Conservation (phyloP, 2,113 vertebrate species). For the Theristicus caerulescens region DNA sequence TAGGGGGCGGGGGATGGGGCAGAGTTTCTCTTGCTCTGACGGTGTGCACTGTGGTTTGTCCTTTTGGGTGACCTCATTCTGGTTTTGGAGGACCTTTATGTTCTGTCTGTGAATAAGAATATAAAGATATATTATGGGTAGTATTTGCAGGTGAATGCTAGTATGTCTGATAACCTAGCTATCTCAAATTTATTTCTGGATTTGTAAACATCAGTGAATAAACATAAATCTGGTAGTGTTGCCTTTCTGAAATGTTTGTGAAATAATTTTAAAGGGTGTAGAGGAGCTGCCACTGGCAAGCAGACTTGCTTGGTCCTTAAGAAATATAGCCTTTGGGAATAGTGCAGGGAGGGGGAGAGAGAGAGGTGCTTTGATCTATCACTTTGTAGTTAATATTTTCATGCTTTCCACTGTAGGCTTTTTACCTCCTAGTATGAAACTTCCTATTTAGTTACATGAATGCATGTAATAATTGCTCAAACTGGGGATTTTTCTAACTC, state of each 20-base stretch:
- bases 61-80: not conserved
- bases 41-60: not conserved
- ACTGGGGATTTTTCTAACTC: not conserved
- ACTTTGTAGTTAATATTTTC: conserved; percentile 44
- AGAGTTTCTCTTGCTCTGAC: not conserved
- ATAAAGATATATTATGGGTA: not conserved
- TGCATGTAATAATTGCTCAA: conserved; percentile 11
- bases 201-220: not conserved
- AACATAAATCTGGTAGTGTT: not conserved
- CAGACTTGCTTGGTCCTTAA: conserved; percentile 6
- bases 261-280: not conserved
- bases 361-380: conserved; percentile 27
- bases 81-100: not conserved
- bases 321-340: conserved; percentile 3
- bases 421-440: conserved; percentile 36
- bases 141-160: not conserved
- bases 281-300: not conserved
- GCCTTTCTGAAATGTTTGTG: not conserved
- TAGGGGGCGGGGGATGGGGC: accelerated
- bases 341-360: not conserved
- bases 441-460: conserved; percentile 15
- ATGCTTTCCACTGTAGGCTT: not conserved
- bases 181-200: not conserved
- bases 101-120: not conserved
- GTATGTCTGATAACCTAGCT: not conserved